These are phyloP conservation scores for Syngnathus floridae DNA, from an alignment of 2,113 vertebrate genomes.

Conservation along the genomic window DNA sequence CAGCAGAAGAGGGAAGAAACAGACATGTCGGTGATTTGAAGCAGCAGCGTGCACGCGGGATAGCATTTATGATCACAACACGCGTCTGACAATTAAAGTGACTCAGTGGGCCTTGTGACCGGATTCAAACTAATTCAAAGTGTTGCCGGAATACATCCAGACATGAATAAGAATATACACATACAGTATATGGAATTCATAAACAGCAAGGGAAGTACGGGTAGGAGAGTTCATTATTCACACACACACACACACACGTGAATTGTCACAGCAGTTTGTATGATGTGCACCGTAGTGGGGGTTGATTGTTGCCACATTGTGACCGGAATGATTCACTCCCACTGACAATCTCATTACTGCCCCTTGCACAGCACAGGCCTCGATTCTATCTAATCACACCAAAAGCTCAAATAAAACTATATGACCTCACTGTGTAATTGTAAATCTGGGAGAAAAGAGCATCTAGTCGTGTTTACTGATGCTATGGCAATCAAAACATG, in stretches of 20 bases:
- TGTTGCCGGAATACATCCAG: slow-evolving; percentile 56
- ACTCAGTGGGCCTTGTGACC: slow-evolving; percentile 65
- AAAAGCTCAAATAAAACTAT: slow-evolving; percentile 15
- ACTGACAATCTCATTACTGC: slow-evolving; percentile 7
- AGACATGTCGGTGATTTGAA: slow-evolving; percentile 66
- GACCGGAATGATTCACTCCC: slow-evolving; percentile 31
- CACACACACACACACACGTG: slow-evolving; percentile 51
- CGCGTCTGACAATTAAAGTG: slow-evolving; percentile 68
- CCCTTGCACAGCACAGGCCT: neutral
- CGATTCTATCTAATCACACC: slow-evolving; percentile 16
- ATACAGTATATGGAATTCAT: slow-evolving; percentile 60
- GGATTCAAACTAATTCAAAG: slow-evolving; percentile 61
- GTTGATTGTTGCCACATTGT: slow-evolving; percentile 31
- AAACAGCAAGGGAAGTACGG: slow-evolving; percentile 49
- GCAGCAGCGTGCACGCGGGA: slow-evolving; percentile 54
- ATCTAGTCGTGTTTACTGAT: neutral
- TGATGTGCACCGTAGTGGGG: slow-evolving; percentile 36
- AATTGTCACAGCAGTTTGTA: slow-evolving; percentile 51
- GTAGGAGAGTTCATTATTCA: slow-evolving; percentile 52
- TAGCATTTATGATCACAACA: slow-evolving; percentile 70
- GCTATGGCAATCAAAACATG: neutral
- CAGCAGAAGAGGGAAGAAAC: slow-evolving; percentile 40
- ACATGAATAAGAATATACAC: slow-evolving; percentile 62
- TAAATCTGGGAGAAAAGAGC: slow-evolving; percentile 1
- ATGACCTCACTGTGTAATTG: slow-evolving; percentile 3